phyloP scores from a whole-genome alignment of 2,113 vertebrate genomes.

The Etia nguti region DNA sequence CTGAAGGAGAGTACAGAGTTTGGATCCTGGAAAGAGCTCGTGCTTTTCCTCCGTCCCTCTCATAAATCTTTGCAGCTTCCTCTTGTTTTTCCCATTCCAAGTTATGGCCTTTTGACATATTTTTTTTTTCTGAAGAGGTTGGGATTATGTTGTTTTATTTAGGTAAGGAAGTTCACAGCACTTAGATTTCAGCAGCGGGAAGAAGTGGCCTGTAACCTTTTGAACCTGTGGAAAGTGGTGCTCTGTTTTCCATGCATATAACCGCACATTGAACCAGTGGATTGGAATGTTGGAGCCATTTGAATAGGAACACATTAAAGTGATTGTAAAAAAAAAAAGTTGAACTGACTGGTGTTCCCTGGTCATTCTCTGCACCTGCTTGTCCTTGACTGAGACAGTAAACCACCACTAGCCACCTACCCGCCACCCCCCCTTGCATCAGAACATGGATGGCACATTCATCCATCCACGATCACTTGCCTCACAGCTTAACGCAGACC shows the following conservation, averaged over 20 bases:
- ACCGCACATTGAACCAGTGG: slow-evolving; percentile 18
- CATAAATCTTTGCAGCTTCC: slow-evolving; percentile 86
- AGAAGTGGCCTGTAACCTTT: slow-evolving; percentile 88
- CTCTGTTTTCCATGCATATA: slow-evolving; percentile 60
- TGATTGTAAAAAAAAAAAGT: slow-evolving; percentile 9
- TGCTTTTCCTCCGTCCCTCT: slow-evolving; percentile 71
- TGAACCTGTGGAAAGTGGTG: slow-evolving; percentile 79
- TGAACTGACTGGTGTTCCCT: slow-evolving; percentile 25
- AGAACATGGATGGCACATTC: slow-evolving; percentile 13
- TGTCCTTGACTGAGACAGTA: slow-evolving; percentile 56
- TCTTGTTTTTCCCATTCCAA: slow-evolving; percentile 90
- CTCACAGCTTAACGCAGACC: slow-evolving; percentile 10
- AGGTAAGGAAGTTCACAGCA: slow-evolving; percentile 86
- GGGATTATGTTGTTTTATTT: slow-evolving; percentile 80
- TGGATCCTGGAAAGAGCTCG: slow-evolving; percentile 66
- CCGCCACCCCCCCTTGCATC: background rate
- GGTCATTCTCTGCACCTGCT: slow-evolving; percentile 63
- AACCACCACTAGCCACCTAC: background rate
- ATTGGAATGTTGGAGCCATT: slow-evolving; percentile 48
- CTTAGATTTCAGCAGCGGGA: slow-evolving; percentile 81
- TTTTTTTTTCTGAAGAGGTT: slow-evolving; percentile 76
- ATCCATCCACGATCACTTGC: slow-evolving; percentile 36
- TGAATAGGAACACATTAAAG: slow-evolving; percentile 46
- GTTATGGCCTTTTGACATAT: slow-evolving; percentile 76
- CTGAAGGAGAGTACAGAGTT: slow-evolving; percentile 57